Evolutionary conservation across 2,113 vertebrate genomes (phyloP).

Genomic region (Oceanodroma tethys): DNA sequence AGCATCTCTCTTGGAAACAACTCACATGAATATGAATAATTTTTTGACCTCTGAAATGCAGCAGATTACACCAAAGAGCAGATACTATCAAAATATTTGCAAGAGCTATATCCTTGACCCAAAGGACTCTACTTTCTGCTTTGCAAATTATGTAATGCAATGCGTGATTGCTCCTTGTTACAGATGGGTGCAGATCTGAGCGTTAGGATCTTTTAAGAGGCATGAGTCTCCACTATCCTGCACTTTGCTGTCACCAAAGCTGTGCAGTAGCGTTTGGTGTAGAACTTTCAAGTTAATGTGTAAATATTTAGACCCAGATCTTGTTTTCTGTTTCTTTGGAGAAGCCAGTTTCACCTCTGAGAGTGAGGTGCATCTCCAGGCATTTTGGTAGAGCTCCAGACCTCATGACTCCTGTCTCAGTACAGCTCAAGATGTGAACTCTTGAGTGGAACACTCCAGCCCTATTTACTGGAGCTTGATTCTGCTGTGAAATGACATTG

Average conservation of each 20-base stretch:
- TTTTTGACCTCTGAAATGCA: constrained; percentile 45
- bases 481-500: background rate
- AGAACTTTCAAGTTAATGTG: background rate
- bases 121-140: background rate
- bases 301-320: background rate
- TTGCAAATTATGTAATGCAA: background rate
- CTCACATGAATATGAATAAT: background rate
- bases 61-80: constrained; percentile 41
- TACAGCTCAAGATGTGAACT: background rate
- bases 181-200: background rate
- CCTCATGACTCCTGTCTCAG: background rate
- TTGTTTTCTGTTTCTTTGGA: background rate
- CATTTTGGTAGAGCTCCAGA: background rate
- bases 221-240: background rate
- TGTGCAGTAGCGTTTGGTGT: background rate
- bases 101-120: background rate
- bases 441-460: background rate
- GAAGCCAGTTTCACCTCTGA: background rate
- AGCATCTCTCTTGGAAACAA: background rate
- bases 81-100: background rate
- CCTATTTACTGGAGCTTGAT: background rate
- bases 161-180: background rate
- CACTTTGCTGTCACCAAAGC: background rate
- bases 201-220: background rate
- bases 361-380: background rate